Conservation (phyloP, 2,113 vertebrate genomes). For the Sula dactylatra region DNA sequence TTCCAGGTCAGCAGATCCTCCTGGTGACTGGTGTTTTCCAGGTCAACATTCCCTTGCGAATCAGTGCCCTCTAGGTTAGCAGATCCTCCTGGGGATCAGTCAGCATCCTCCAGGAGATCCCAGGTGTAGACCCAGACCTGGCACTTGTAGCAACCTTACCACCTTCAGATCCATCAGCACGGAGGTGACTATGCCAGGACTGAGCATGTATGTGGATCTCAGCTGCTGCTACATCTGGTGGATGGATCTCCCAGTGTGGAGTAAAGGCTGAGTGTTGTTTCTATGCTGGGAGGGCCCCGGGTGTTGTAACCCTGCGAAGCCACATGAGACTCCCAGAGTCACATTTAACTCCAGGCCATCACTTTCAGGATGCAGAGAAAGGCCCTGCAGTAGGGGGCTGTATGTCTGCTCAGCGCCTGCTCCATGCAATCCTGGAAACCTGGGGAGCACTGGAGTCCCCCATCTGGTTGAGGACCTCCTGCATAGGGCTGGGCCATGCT, state of each 20-base stretch:
- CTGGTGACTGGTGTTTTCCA: not conserved
- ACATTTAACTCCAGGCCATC: not conserved
- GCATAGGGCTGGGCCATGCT: not conserved
- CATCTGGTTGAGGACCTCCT: not conserved
- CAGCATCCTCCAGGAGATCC: not conserved
- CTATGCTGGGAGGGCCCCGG: not conserved
- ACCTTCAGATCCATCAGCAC: not conserved
- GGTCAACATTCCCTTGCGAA: not conserved
- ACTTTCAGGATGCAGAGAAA: not conserved
- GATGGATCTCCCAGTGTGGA: not conserved
- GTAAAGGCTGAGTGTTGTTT: not conserved
- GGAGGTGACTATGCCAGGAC: not conserved
- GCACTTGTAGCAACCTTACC: not conserved
- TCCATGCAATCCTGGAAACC: not conserved
- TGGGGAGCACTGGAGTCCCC: not conserved
- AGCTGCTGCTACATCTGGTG: not conserved
- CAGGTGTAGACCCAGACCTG: not conserved
- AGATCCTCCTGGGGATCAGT: not conserved
- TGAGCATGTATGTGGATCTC: not conserved
- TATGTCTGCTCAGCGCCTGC: not conserved
- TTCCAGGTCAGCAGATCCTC: not conserved
- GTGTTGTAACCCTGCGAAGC: not conserved
- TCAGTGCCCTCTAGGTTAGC: not conserved
- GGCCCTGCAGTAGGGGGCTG: not conserved
- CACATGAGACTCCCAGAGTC: not conserved